Conservation (phyloP, 53 echinoderm and acorn worm species). For the Crossaster papposus region DNA sequence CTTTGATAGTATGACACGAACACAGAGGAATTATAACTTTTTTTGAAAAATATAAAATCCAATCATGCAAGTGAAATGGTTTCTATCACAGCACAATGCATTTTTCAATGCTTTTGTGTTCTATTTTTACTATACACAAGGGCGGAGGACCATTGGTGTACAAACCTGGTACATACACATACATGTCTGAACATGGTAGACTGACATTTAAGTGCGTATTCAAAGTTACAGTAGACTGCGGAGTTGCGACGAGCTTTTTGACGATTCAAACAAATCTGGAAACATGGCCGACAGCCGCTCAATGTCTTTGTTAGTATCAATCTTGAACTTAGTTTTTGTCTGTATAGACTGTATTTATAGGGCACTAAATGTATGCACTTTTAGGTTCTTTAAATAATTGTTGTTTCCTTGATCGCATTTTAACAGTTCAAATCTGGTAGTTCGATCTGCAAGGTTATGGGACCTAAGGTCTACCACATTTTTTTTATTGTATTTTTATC, state of each 20-base stretch:
- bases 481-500: too few species aligned
- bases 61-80: neutral
- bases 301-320: conserved; percentile 9
- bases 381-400: neutral
- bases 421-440: too few species aligned
- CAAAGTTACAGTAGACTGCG: neutral
- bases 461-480: too few species aligned
- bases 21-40: neutral
- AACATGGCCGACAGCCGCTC: conserved; percentile 21
- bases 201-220: too few species aligned
- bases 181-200: neutral
- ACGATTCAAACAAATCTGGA: neutral
- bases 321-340: neutral
- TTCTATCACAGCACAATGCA: neutral
- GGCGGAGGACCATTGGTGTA: neutral
- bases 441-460: too few species aligned
- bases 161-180: neutral
- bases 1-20: neutral
- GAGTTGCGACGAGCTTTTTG: neutral
- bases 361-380: neutral
- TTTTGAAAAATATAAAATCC: neutral
- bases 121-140: neutral
- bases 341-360: neutral
- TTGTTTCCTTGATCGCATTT: neutral
- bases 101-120: neutral